Conservation (phyloP, 1,140 invertebrate genomes). For the Megalopta genalis region DNA sequence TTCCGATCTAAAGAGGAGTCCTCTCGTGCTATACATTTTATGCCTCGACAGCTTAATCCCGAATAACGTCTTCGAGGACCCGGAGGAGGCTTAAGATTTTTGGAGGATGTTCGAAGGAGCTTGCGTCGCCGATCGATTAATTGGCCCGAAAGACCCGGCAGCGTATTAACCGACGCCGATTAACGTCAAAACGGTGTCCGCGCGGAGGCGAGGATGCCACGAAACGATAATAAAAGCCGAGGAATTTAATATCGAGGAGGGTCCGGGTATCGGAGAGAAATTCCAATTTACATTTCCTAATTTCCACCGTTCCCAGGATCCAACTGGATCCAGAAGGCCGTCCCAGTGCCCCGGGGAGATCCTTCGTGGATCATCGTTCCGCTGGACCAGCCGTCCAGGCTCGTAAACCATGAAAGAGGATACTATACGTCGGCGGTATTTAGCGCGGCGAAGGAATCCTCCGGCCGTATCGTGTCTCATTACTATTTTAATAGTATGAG, state of each 20-base stretch:
- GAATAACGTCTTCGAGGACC: too few relatives aligned
- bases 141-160: background rate
- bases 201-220: background rate
- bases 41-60: too few relatives aligned
- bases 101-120: background rate
- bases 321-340: too few relatives aligned
- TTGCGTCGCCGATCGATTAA: background rate
- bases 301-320: background rate
- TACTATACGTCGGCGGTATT: conserved; percentile 28
- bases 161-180: background rate
- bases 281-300: conserved; percentile 10
- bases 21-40: too few relatives aligned
- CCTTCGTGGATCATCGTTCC: background rate
- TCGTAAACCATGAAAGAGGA: background rate
- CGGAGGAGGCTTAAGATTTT: too few relatives aligned
- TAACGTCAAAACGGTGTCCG: background rate
- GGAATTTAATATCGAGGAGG: conserved; percentile 2
- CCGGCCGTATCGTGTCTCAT: conserved; percentile 14
- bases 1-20: too few relatives aligned
- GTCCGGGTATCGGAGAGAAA: background rate
- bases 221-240: conserved; percentile 14
- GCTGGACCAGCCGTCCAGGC: background rate
- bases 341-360: background rate
- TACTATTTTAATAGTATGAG: conserved; percentile 47
- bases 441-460: conserved; percentile 23